Percentiles rank a stretch among this genome's conserved stretches.
Conservation (phyloP, 2,113 vertebrate species). For the Zingel zingel region DNA sequence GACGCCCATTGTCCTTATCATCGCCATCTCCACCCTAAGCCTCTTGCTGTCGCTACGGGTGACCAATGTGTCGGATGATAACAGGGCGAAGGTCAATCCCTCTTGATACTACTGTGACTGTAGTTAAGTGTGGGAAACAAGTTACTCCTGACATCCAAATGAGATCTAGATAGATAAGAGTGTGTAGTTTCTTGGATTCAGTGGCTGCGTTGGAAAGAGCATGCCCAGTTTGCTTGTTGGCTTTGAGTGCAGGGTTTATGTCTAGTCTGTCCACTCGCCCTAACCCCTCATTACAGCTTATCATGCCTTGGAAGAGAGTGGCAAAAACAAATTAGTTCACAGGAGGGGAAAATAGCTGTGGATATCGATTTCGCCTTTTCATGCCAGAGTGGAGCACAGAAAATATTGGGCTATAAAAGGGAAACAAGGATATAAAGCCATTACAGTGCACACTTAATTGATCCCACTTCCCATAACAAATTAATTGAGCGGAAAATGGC, state of each 20-base stretch:
- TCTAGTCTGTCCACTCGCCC: slow-evolving; percentile 54
- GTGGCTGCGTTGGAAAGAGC: neutral
- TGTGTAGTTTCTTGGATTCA: neutral
- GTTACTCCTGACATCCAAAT: slow-evolving; percentile 30
- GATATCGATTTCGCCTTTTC: slow-evolving; percentile 83
- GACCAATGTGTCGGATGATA: slow-evolving; percentile 38
- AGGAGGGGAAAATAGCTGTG: slow-evolving; percentile 70
- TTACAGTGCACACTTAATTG: slow-evolving; percentile 86
- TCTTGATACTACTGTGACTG: slow-evolving; percentile 60
- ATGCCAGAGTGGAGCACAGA: slow-evolving; percentile 83
- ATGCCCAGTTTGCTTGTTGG: slow-evolving; percentile 13
- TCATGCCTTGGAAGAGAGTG: slow-evolving; percentile 79
- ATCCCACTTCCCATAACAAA: slow-evolving; percentile 86
- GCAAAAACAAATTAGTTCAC: slow-evolving; percentile 82
- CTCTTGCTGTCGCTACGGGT: slow-evolving; percentile 50
- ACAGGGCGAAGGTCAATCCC: slow-evolving; percentile 74
- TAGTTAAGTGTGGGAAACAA: slow-evolving; percentile 38
- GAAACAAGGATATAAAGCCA: slow-evolving; percentile 88
- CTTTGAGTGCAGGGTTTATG: slow-evolving; percentile 38
- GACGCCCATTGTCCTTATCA: slow-evolving; percentile 62
- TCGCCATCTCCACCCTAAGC: slow-evolving; percentile 44
- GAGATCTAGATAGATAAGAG: slow-evolving; percentile 16
- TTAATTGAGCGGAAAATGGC: slow-evolving; percentile 89
- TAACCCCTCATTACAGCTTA: slow-evolving; percentile 77
- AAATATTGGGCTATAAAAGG: slow-evolving; percentile 87